These are phyloP conservation scores for Pyrocoelia pectoralis DNA, from an alignment of 2,888 invertebrate genomes.

Conservation along the genomic window DNA sequence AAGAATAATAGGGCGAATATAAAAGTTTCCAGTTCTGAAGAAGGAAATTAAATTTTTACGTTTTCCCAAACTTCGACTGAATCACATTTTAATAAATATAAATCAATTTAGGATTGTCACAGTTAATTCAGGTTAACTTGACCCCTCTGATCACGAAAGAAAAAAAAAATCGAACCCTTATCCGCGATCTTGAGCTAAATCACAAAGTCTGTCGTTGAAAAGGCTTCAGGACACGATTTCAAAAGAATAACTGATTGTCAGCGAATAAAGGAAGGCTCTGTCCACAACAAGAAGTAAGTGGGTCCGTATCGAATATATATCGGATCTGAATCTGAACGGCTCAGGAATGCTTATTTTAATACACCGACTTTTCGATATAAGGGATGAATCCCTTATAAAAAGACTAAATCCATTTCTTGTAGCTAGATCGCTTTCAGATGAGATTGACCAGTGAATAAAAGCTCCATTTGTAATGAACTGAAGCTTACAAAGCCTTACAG, in stretches of 20 bases:
- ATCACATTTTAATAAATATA: background rate
- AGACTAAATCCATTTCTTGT: slow-evolving; percentile 56
- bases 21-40: slow-evolving; percentile 10
- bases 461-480: slow-evolving; percentile 60
- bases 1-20: slow-evolving; percentile 11
- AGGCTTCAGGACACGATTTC: slow-evolving; percentile 56
- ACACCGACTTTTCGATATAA: slow-evolving; percentile 42
- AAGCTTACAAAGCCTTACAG: slow-evolving; percentile 50
- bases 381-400: slow-evolving; percentile 37
- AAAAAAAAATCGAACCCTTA: slow-evolving; percentile 51
- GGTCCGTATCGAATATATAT: slow-evolving; percentile 34
- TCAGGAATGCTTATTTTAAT: slow-evolving; percentile 42
- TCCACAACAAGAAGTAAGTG: slow-evolving; percentile 44
- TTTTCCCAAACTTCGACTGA: background rate
- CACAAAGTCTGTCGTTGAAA: slow-evolving; percentile 56
- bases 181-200: slow-evolving; percentile 53
- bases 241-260: slow-evolving; percentile 59
- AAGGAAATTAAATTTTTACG: slow-evolving; percentile 5
- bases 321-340: slow-evolving; percentile 42
- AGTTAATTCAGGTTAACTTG: slow-evolving; percentile 49
- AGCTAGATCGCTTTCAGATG: slow-evolving; percentile 58
- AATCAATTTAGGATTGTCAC: slow-evolving; percentile 13
- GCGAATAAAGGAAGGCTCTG: slow-evolving; percentile 50
- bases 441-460: slow-evolving; percentile 60
- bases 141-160: slow-evolving; percentile 46